These are phyloP conservation scores for Fulica atra DNA, from an alignment of 2,113 vertebrate species.

Conservation along the genomic window DNA sequence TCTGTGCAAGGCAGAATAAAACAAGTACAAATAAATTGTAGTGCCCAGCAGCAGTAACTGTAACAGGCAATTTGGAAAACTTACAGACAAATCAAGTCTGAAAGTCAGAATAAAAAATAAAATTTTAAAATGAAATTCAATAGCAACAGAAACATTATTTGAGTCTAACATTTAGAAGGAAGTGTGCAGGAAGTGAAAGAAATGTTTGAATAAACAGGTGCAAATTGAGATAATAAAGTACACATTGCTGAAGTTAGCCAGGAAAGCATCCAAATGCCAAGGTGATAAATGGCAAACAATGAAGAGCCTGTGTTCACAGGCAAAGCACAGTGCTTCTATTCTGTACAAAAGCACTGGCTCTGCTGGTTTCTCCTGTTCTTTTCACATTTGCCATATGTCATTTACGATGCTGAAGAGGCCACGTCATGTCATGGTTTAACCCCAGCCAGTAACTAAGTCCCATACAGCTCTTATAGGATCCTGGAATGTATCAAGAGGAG, in stretches of 20 bases:
- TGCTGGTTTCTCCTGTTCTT: not conserved
- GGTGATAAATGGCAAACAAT: not conserved
- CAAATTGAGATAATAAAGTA: not conserved
- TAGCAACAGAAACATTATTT: not conserved
- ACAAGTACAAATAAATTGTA: not conserved
- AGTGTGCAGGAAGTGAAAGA: not conserved
- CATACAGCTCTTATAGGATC: no score
- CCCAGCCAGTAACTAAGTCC: no score
- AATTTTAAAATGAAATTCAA: not conserved
- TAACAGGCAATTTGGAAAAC: not conserved
- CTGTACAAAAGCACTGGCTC: not conserved
- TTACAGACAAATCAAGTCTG: not conserved
- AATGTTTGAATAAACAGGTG: not conserved
- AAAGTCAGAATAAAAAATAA: not conserved
- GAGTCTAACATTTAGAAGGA: not conserved
- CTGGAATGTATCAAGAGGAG: no score
- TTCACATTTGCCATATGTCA: rapidly evolving
- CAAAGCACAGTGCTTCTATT: not conserved
- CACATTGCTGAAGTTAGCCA: not conserved
- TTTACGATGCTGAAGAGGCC: not conserved
- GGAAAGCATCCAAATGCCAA: not conserved
- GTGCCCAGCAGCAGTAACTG: not conserved
- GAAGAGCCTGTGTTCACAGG: not conserved
- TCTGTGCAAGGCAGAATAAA: not conserved
- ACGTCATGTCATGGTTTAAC: no score